A percentile compares a stretch with the other conserved stretches of the same genome.
These are phyloP conservation scores for Sigmodon hispidus DNA, from an alignment of 2,113 vertebrate genomes.

Conservation along the genomic window DNA sequence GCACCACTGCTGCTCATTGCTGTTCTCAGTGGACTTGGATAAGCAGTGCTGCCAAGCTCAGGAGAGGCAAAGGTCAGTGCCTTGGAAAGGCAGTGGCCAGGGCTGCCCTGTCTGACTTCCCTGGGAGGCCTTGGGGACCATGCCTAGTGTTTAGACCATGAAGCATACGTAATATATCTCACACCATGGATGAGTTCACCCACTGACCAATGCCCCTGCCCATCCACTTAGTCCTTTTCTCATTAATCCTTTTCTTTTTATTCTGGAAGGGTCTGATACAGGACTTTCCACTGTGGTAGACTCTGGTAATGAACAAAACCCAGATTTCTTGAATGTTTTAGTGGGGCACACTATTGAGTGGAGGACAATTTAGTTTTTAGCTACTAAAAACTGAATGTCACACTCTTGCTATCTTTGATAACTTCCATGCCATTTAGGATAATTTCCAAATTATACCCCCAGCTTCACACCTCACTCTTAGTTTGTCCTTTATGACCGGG, in stretches of 20 bases:
- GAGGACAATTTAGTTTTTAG: not conserved
- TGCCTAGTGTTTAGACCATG: not conserved
- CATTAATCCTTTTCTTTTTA: not conserved
- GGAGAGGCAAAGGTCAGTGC: not conserved
- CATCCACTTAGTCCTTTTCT: not conserved
- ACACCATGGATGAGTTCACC: not conserved
- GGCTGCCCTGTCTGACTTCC: not conserved
- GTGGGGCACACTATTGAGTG: not conserved
- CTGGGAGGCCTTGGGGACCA: not conserved
- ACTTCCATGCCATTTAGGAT: not conserved
- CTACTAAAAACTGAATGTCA: not conserved
- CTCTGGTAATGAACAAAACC: not conserved
- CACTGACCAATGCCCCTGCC: not conserved
- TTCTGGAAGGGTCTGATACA: not conserved
- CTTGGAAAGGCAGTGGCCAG: not conserved
- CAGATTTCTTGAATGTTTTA: not conserved
- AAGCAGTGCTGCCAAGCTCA: not conserved
- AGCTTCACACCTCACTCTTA: not conserved
- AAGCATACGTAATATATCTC: not conserved
- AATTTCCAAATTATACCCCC: not conserved
- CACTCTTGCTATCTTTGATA: not conserved
- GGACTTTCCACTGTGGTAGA: not conserved
- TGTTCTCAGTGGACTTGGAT: conserved; percentile 61
- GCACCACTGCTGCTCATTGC: conserved; percentile 58
- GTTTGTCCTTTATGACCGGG: not conserved